phyloP scores from a whole-genome alignment of 1,140 invertebrate genomes.

The Uloborus diversus region DNA sequence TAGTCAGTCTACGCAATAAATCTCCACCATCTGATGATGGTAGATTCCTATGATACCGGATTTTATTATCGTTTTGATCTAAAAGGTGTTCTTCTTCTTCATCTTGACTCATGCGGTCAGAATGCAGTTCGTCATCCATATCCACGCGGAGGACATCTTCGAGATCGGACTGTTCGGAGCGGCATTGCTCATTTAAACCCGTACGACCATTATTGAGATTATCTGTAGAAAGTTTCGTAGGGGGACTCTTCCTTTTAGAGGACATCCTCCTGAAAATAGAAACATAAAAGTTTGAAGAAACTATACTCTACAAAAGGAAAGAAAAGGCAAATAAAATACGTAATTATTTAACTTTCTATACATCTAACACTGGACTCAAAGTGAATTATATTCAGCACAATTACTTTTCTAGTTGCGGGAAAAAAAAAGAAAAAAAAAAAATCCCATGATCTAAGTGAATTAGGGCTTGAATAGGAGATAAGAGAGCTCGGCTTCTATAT shows the following conservation, averaged over 20 bases:
- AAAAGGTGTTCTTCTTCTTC: slow-evolving; percentile 17
- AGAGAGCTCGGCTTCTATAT: too few species aligned
- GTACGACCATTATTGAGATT: slow-evolving; percentile 29
- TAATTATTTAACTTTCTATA: too few species aligned
- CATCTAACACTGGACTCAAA: too few species aligned
- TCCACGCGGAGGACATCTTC: slow-evolving; percentile 21
- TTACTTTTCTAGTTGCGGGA: too few species aligned
- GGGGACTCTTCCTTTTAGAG: slow-evolving; percentile 91
- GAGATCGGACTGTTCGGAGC: slow-evolving; percentile 7
- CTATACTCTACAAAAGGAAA: too few species aligned
- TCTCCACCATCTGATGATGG: slow-evolving; percentile 1
- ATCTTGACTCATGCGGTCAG: not conserved
- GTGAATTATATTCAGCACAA: too few species aligned
- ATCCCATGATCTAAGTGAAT: too few species aligned
- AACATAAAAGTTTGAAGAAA: not conserved
- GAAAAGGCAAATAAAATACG: too few species aligned
- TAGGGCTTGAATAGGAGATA: too few species aligned
- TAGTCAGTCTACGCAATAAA: slow-evolving; percentile 1
- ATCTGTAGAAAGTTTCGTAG: slow-evolving; percentile 76
- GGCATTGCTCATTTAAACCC: not conserved
- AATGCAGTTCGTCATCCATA: not conserved
- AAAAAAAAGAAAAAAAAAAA: too few species aligned
- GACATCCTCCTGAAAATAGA: slow-evolving; percentile 80
- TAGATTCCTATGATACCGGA: not conserved
- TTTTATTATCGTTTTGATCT: slow-evolving; percentile 38